Conservation (phyloP, 1,140 invertebrate species). For the Scaptomyza hsui region DNA sequence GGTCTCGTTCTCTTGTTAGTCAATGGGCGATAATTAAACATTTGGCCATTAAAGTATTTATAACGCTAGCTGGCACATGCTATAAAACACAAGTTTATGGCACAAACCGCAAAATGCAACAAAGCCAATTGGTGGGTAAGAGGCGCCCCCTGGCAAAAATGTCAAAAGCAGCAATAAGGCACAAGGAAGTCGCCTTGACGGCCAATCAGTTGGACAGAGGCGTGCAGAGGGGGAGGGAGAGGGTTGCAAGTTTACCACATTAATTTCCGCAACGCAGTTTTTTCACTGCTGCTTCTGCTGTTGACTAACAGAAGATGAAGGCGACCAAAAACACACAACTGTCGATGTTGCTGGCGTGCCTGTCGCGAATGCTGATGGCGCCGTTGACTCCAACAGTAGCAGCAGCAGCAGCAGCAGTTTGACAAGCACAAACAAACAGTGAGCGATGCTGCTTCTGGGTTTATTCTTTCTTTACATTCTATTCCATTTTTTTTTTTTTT, state of each 20-base stretch:
- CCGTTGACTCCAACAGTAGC: constrained; percentile 16
- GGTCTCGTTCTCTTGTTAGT: constrained; percentile 9
- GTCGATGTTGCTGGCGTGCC: constrained; percentile 52
- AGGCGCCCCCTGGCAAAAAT: constrained; percentile 33
- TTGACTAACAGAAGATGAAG: constrained; percentile 53
- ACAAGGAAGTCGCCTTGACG: constrained; percentile 36
- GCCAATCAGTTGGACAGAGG: constrained; percentile 17
- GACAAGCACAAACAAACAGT: constrained; percentile 76
- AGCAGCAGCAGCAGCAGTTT: constrained; percentile 37
- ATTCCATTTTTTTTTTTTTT: constrained; percentile 17
- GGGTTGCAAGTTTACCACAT: constrained; percentile 71
- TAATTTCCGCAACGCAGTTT: constrained; percentile 62
- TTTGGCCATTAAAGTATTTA: constrained; percentile 69
- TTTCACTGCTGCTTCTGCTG: constrained; percentile 20
- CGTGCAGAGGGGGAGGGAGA: neutral
- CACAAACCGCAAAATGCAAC: constrained; percentile 64
- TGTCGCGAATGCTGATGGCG: constrained; percentile 52
- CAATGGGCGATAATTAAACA: constrained; percentile 64
- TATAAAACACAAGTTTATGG: constrained; percentile 75
- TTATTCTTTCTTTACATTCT: constrained; percentile 10
- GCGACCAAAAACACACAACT: constrained; percentile 27
- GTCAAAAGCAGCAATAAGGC: constrained; percentile 53
- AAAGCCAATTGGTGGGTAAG: neutral
- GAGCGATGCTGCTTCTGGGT: constrained; percentile 22
- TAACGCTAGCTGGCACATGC: constrained; percentile 58